These are phyloP conservation scores for Patella ulyssiponensis DNA, from an alignment of 2,888 invertebrate species.

Conservation along the genomic window DNA sequence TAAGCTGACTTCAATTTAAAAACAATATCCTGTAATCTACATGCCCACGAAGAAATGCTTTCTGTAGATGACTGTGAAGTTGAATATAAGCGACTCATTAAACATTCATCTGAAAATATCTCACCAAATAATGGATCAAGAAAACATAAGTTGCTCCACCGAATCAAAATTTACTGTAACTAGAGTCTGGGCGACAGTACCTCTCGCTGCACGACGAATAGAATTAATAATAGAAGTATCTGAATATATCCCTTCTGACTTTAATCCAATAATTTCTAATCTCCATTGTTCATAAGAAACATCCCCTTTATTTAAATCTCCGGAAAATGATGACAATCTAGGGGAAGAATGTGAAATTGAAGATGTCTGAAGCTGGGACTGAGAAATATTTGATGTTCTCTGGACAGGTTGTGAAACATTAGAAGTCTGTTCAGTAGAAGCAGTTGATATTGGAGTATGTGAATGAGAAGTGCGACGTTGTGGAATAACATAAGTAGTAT, in stretches of 20 bases:
- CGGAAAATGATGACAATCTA: background rate
- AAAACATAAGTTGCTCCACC: background rate
- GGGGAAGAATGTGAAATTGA: background rate
- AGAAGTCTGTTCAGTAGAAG: no score
- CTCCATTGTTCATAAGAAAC: conserved; percentile 6
- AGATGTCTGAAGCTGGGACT: background rate
- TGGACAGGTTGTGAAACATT: background rate
- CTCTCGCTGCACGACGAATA: background rate
- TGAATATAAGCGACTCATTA: background rate
- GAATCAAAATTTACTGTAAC: background rate
- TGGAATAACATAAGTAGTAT: background rate
- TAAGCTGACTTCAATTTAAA: background rate
- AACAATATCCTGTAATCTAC: conserved; percentile 7
- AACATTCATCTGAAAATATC: background rate
- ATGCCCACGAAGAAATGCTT: conserved; percentile 1
- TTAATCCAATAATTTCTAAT: background rate
- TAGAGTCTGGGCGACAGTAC: background rate
- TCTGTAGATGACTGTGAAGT: background rate
- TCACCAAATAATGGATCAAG: background rate
- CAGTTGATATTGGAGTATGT: background rate
- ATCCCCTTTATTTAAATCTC: background rate
- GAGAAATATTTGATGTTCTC: background rate
- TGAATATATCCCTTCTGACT: background rate
- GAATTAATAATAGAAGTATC: background rate
- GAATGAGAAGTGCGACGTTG: background rate